Conservation (phyloP, 2,797 vertebrate genomes). For the Denticeps clupeoides region DNA sequence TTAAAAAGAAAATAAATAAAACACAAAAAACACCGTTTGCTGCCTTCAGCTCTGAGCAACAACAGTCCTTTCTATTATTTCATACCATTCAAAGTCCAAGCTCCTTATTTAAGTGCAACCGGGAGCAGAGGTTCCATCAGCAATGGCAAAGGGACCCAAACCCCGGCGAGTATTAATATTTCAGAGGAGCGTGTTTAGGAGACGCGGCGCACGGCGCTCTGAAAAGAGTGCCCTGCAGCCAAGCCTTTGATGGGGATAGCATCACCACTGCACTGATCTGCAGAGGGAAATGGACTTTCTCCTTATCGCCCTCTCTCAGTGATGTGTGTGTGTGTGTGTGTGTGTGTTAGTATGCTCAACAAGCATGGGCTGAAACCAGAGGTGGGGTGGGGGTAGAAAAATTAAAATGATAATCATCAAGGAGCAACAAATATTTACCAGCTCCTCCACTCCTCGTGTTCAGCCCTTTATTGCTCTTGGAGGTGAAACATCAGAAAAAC, state of each 20-base stretch:
- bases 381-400: slow-evolving; percentile 1
- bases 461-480: slow-evolving; percentile 29
- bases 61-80: too few relatives aligned
- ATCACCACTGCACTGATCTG: slow-evolving; percentile 18
- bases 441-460: slow-evolving; percentile 18
- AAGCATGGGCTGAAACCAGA: neutral
- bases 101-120: too few relatives aligned
- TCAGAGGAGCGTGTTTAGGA: slow-evolving; percentile 22
- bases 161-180: slow-evolving; percentile 22
- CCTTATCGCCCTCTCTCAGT: slow-evolving; percentile 23
- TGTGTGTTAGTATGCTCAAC: slow-evolving; percentile 1
- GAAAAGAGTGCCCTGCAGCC: slow-evolving; percentile 15
- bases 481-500: slow-evolving; percentile 45
- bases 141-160: slow-evolving; percentile 2
- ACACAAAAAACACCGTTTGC: too few relatives aligned
- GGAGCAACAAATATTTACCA: slow-evolving; percentile 29
- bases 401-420: slow-evolving; percentile 31
- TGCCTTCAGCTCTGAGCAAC: too few relatives aligned
- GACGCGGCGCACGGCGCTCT: slow-evolving; percentile 10
- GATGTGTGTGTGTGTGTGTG: neutral
- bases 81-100: too few relatives aligned
- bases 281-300: slow-evolving; percentile 23
- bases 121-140: neutral
- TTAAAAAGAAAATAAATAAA: too few relatives aligned
- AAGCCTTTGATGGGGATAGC: slow-evolving; percentile 27